Conservation (phyloP, 2,888 invertebrate genomes). For the Drosophila algonquin region DNA sequence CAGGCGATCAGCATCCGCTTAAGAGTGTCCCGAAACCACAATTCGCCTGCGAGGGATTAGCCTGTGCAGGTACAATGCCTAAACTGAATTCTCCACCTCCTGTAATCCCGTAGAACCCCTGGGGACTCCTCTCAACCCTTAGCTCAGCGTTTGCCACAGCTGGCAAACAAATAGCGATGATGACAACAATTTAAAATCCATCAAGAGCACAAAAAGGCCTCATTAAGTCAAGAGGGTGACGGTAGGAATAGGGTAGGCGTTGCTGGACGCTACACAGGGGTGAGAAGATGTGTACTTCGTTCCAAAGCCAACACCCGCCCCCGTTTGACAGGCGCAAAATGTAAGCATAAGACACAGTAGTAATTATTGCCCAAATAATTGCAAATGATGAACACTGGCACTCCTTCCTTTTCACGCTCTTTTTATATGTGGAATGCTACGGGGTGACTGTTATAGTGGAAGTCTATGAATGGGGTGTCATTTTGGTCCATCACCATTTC, state of each 20-base stretch:
- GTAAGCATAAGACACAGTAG: slow-evolving; percentile 82
- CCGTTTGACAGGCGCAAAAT: slow-evolving; percentile 51
- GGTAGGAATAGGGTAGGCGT: slow-evolving; percentile 50
- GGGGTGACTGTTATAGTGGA: neutral
- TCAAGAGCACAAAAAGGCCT: slow-evolving; percentile 80
- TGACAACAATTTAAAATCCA: slow-evolving; percentile 82
- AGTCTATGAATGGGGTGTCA: neutral
- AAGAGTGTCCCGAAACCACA: slow-evolving; percentile 39
- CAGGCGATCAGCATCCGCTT: slow-evolving; percentile 20
- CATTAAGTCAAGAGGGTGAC: slow-evolving; percentile 81
- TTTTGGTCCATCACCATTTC: neutral
- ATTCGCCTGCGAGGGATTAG: slow-evolving; percentile 47
- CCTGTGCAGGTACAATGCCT: slow-evolving; percentile 18
- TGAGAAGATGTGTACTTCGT: neutral
- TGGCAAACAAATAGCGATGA: slow-evolving; percentile 70
- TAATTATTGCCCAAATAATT: slow-evolving; percentile 83
- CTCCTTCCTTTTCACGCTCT: neutral
- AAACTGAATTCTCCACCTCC: neutral
- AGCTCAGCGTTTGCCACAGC: slow-evolving; percentile 9
- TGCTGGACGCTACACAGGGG: slow-evolving; percentile 14
- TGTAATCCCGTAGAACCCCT: neutral
- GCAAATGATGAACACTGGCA: slow-evolving; percentile 70
- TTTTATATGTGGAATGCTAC: slow-evolving; percentile 25
- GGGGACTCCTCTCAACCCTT: slow-evolving; percentile 9
- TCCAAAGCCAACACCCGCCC: neutral